Evolutionary conservation across 2,888 invertebrate genomes (phyloP), one percentile per base, ranked within the genome.

Genomic region (Cheilosia vulpina): DNA sequence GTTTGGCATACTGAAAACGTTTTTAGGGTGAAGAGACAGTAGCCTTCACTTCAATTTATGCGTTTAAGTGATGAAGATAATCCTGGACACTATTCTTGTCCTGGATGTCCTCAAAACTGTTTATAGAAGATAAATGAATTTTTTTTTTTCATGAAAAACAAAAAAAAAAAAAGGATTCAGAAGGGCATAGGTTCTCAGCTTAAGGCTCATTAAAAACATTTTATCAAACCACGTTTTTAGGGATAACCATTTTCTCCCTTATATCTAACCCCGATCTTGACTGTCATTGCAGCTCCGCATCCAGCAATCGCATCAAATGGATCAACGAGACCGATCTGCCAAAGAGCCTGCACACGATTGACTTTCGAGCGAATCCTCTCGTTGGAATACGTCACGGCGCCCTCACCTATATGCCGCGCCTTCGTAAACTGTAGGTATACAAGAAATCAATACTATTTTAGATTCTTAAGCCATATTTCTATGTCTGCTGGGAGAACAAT

Each of bases 311-410:
- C 88, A 95, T 98, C 90, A 95, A 94, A 90, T 94, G 94, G 91
- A 94, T 98, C 89, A 94, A 94, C n/a, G 94, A 94, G 69, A 94
- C 95, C 76, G 94, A 95, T 87, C 94, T 98, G 89, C 94, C 94
- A 89, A 94, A 94, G 88, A 94, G 95, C 89, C 94, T 98, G 72
- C 93, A 95, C 87, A 94, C 96, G 47, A 93, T 98, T 50, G 97
- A 97, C 90, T 94, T 98, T 88, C 95, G 96, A 89, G 97, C 96
- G 87, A 98, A 98, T 93, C 97, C 97, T 31, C 93, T 97, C 73
- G 92, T 94, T 55, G 94, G 93, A 80, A 94, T 97, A 80, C 95
- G 96, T 90, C 93, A 93, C 38, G 94, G 94, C 88, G 96, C 97
- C 63, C 95, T 97, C 90, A 93, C 94, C 4, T 94, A 95, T 90